Base-by-base conservation (phyloP, 1,140 invertebrate species). In the Musca domestica region DNA sequence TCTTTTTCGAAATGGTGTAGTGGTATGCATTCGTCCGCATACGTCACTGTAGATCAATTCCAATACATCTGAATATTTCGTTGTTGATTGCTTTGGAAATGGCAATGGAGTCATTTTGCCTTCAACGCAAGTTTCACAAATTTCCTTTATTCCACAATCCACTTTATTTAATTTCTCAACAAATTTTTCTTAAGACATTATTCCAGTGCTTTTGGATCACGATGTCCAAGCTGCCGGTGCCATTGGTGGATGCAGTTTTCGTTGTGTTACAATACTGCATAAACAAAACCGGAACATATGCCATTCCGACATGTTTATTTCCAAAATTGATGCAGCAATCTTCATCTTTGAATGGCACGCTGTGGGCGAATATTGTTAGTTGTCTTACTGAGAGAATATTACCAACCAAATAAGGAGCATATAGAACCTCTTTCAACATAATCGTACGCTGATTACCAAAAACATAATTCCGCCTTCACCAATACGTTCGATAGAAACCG, bases 61-160 rank as follows among this genome's bases (percentile, higher is more conserved):
- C n/a, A 67, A 17, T 67, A 17, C 12, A 34, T 20, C 27, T 54
- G 17, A 34, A 15, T 19, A 30, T 14, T 34, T 27, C 6, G 23
- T 67, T 25, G 14, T 17, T 14, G 66, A 67, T 54, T 67, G 17
- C 19, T 54, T 49, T 20, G 66, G 66, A 25, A 66, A 66, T 25
- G 46, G 19, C 23, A 51, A 5, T 30, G 48, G 6, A 34, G 49
- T 58, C 46, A 54, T 17, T 58, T 56, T 67, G 9, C 49, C 22
- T 41, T 56, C n/a, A 9, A 56, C 15, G 25, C 66, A 67, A 9
- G 34, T 47, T 20, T 54, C 66, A 47, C 66, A 67, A 22, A 19
- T 15, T n/a, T n/a, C n/a, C n/a, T n/a, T n/a, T n/a, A n/a, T n/a
- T n/a, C n/a, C n/a, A n/a, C n/a, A n/a, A n/a, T 58, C 12, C 23